Percentiles rank a stretch among this genome's conserved stretches.
phyloP scores from a whole-genome alignment of 2,797 vertebrate genomes.

The Crocodylus rhombifer region DNA sequence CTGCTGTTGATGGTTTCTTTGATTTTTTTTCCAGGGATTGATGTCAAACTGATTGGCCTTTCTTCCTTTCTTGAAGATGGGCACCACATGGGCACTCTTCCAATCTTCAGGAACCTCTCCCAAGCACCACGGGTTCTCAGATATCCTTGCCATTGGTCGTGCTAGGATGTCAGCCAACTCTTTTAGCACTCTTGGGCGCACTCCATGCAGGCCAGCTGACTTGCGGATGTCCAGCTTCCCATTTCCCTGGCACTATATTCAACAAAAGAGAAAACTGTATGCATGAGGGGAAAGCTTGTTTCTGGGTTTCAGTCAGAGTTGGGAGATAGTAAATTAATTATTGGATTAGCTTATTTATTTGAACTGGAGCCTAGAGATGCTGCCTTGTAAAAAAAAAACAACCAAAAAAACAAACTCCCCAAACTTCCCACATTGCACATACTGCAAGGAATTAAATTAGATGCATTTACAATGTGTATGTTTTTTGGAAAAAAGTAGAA shows the following conservation, averaged over 20 bases:
- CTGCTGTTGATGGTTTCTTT: too few species aligned
- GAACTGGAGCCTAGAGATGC: accelerated
- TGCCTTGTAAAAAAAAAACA: not conserved
- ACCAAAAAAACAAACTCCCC: not conserved
- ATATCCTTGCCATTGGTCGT: too few species aligned
- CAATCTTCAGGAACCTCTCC: too few species aligned
- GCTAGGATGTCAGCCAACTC: too few species aligned
- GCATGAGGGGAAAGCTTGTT: not conserved
- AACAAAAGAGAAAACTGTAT: not conserved
- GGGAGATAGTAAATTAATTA: not conserved
- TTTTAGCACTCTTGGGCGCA: too few species aligned
- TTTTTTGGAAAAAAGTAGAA: not conserved
- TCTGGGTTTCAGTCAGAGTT: not conserved
- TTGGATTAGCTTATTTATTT: not conserved
- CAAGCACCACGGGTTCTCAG: too few species aligned
- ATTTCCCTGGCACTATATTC: not conserved
- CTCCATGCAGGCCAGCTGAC: too few species aligned
- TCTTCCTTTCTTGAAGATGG: too few species aligned
- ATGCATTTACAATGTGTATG: not conserved
- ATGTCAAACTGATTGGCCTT: too few species aligned
- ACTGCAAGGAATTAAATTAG: not conserved
- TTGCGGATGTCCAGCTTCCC: too few species aligned
- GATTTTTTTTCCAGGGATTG: too few species aligned
- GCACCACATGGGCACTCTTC: too few species aligned
- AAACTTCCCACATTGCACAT: not conserved